Conservation (phyloP, 1,140 invertebrate species). For the Brachionus manjavacas region DNA sequence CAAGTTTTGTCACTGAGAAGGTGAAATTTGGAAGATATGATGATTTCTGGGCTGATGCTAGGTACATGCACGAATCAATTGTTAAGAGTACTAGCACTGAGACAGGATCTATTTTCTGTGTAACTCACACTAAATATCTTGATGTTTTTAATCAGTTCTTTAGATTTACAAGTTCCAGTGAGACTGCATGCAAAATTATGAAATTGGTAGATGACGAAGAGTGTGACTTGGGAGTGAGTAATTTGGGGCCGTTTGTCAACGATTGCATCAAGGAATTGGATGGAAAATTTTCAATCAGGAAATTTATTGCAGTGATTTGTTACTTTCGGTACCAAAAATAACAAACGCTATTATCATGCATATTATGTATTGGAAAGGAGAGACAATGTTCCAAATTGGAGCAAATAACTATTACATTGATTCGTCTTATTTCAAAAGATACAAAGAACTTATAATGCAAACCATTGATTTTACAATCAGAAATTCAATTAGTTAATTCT, state of each 20-base stretch:
- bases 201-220: background rate
- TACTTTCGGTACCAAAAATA: background rate
- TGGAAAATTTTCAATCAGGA: constrained; percentile 4
- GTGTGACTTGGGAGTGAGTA: background rate
- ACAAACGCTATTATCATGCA: background rate
- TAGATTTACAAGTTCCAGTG: background rate
- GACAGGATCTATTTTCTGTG: background rate
- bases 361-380: constrained; percentile 15
- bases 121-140: background rate
- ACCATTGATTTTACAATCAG: background rate
- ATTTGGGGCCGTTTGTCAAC: constrained; percentile 1
- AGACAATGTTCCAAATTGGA: constrained; percentile 31
- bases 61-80: background rate
- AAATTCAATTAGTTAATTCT: background rate
- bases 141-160: background rate
- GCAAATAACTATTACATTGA: constrained; percentile 13
- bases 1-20: background rate
- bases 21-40: constrained; percentile 21
- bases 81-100: background rate
- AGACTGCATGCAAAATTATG: background rate
- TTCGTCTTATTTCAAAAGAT: background rate
- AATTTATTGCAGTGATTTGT: constrained; percentile 8
- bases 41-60: constrained; percentile 21
- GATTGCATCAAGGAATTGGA: background rate
- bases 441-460: background rate